Evolutionary conservation across 2,888 invertebrate genomes (phyloP).

Genomic region (Cephus pulcher): DNA sequence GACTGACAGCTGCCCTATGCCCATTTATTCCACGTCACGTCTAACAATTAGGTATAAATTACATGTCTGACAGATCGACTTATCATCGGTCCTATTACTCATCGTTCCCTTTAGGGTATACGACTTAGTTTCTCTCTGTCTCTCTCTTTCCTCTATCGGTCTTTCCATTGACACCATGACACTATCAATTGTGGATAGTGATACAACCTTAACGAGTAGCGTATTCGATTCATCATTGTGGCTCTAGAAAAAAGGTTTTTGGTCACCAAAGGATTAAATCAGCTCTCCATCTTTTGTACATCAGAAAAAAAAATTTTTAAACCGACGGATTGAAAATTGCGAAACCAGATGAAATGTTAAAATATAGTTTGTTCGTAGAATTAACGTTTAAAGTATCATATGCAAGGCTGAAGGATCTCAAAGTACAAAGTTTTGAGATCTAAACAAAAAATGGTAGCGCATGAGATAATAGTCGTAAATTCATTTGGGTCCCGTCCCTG

Average conservation of each 20-base stretch:
- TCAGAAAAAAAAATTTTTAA: not conserved
- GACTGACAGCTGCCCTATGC: slow-evolving; percentile 30
- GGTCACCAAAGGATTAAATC: not conserved
- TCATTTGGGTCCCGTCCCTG: not conserved
- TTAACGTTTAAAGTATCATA: not conserved
- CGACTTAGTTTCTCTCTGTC: not conserved
- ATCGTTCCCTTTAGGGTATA: slow-evolving; percentile 25
- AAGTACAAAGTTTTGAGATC: not conserved
- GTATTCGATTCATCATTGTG: not conserved
- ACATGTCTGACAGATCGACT: slow-evolving; percentile 40
- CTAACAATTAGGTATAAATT: slow-evolving; percentile 41
- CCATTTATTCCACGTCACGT: slow-evolving; percentile 38
- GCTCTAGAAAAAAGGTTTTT: not conserved
- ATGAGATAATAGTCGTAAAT: not conserved
- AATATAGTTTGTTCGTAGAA: not conserved
- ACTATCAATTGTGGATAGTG: not conserved
- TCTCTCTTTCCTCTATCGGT: not conserved
- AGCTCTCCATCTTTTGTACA: not conserved
- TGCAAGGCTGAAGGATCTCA: not conserved
- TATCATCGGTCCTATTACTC: slow-evolving; percentile 39
- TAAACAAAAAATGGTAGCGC: not conserved
- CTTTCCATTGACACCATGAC: not conserved
- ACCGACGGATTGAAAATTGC: not conserved
- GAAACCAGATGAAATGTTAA: not conserved
- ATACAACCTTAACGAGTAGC: not conserved